Base-by-base conservation (phyloP, 2,113 vertebrate genomes). In the Eolophus roseicapilla region DNA sequence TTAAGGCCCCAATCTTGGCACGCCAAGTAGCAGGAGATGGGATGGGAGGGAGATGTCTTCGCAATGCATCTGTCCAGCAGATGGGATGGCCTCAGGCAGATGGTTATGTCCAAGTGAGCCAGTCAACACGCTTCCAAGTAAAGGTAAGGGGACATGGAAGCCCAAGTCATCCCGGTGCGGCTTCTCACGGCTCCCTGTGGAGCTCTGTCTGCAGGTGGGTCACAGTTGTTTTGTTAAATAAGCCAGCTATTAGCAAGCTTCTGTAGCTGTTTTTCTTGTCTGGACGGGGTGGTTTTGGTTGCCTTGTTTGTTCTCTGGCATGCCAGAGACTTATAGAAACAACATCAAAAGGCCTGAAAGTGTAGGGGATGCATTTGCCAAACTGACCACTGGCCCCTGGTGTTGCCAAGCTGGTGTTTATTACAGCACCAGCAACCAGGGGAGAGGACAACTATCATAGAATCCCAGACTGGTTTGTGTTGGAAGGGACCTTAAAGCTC, bases 261-360 rank as follows among this genome's bases (percentile, higher is more conserved):
- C 86, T 95, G 53, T 13, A 90, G 86, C 67, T 70, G 29, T 5
- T 1, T 37, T 70, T 65, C 84, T 59, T 39, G 47, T 39, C 59
- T 68, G 50, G 59, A 35, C 23, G 11, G 12, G 21, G 2, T 57
- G 53, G 53, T 33, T 81, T 57, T 79, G 49, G 47, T 18, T 31
- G 31, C 63, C 25, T 86, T 80, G 63, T 70, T 92, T 92, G 84
- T 71, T 31, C 55, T 68, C 60, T 27, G 65, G 81, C 50, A 60
- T 5, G 3, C 50, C 64, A 55, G 83, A 69, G 76, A 95, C 89
- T 92, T 82, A 94, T 24, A 89, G 92, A 53, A 92, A 46, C 65
- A 92, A 85, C 90, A 82, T 87, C 87, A 75, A 93, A 92, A 81
- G 84, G 60, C 37, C 59, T 67, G 81, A 49, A 87, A 92, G 74